Base-by-base conservation (phyloP, 2,113 vertebrate species). In the Struthidea cinerea region DNA sequence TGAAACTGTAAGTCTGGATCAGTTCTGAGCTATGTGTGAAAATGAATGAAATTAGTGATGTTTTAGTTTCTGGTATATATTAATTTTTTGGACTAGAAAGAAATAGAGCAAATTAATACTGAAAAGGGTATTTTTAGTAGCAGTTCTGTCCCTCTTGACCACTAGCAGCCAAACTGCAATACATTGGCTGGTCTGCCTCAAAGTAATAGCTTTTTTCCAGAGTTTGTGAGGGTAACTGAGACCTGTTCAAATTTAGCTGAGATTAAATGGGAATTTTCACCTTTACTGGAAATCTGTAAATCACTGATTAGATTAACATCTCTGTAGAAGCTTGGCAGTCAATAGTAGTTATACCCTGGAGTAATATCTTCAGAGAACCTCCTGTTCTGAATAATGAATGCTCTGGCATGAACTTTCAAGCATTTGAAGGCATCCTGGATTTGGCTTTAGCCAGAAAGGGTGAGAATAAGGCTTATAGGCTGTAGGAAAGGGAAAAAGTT, bases 301-400 rank as follows among this genome's bases (percentile, higher is more conserved):
- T 95, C 68, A 37, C 46, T 80, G 79, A 89, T 93, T 80, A 95
- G 80, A 93, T 94, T 50, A 90, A 76, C 41, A 84, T 78, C 71
- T 90, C 80, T 90, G 56, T 76, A 84, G 83, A 67, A 96, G 42
- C 60, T 84, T 95, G 83, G 80, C 88, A 88, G 67, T 76, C 86
- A 60, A 49, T 68, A 79, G n/a, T 27, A 85, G 49, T 67, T 80
- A 67, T 91, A 67, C 52, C 56, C 76, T 75, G 35, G 27, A 67
- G 71, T 69, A 80, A n/a, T 75, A 81, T 75, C 76, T 86, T 92
- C 33, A 64, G 89, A 90, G 69, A 93, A 78, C 84, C 60, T 77
- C 44, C 50, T 46, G 14, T 69, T 95, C 73, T 80, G 83, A 92
- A 83, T 77, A 95, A 84, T 6, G 21, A 96, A 84, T 74, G 22